A percentile compares a stretch with the other conserved stretches of the same genome.
These are phyloP conservation scores for Acomys russatus DNA, from an alignment of 2,797 vertebrate genomes.

Conservation along the genomic window DNA sequence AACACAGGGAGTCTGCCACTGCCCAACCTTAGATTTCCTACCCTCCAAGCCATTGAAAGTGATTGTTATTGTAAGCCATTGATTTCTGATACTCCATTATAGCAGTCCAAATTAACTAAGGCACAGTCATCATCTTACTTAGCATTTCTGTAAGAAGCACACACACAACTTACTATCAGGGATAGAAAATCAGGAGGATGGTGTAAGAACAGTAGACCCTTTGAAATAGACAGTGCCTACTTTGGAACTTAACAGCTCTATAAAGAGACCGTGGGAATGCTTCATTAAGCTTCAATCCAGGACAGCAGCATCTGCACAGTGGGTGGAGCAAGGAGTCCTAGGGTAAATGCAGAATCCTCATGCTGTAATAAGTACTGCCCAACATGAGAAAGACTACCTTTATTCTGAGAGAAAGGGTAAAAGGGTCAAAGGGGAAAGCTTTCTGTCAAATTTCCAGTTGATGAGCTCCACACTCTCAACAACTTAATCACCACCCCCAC, in stretches of 20 bases:
- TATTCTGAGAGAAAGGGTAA: background rate
- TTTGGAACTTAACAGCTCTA: background rate
- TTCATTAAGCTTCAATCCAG: background rate
- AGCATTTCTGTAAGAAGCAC: background rate
- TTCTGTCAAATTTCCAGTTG: background rate
- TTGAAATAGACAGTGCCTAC: background rate
- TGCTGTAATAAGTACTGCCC: background rate
- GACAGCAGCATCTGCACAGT: background rate
- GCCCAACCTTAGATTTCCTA: background rate
- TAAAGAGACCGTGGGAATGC: background rate
- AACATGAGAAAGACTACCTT: background rate
- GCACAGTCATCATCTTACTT: constrained; percentile 13
- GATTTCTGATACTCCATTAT: background rate
- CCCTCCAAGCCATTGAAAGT: background rate
- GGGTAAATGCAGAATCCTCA: background rate
- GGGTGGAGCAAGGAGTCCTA: background rate
- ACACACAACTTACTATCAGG: background rate
- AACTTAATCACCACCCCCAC: background rate
- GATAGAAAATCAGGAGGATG: background rate
- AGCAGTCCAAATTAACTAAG: background rate
- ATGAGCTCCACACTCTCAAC: background rate
- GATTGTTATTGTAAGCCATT: background rate
- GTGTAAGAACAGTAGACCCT: background rate
- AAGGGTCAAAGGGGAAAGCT: background rate
- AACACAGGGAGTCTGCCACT: background rate